These are phyloP conservation scores for Scartelaos histophorus DNA, from an alignment of 2,113 vertebrate genomes.

Conservation along the genomic window DNA sequence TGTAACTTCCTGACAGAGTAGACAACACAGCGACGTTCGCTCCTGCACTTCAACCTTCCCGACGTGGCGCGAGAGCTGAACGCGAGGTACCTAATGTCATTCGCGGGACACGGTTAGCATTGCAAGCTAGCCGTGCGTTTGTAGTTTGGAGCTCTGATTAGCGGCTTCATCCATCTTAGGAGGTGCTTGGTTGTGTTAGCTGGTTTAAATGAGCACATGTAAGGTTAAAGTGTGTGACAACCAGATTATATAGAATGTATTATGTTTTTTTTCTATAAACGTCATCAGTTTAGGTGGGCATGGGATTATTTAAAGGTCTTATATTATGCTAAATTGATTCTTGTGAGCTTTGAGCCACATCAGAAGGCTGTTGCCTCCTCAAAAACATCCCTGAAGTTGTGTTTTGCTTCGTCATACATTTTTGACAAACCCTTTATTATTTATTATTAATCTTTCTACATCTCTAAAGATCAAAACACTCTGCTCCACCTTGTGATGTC, in stretches of 20 bases:
- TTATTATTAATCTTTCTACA: no score
- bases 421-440: no score
- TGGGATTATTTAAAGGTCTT: no score
- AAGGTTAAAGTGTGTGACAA: constrained; percentile 15
- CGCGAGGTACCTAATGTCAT: not conserved
- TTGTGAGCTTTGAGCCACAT: no score
- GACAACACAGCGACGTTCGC: not conserved
- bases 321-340: no score
- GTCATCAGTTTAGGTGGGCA: no score
- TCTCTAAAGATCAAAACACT: no score
- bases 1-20: not conserved
- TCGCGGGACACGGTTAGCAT: constrained; percentile 61
- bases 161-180: constrained; percentile 63
- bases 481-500: no score
- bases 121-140: constrained; percentile 34
- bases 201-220: constrained; percentile 60
- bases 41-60: not conserved
- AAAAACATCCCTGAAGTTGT: no score
- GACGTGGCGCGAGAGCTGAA: not conserved
- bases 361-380: no score
- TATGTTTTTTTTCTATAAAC: not conserved
- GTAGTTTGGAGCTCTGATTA: constrained; percentile 52
- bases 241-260: not conserved
- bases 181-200: constrained; percentile 30
- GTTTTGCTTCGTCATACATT: no score